Evolutionary conservation across 2,113 vertebrate species (phyloP).

Genomic region (Furnarius figulus): DNA sequence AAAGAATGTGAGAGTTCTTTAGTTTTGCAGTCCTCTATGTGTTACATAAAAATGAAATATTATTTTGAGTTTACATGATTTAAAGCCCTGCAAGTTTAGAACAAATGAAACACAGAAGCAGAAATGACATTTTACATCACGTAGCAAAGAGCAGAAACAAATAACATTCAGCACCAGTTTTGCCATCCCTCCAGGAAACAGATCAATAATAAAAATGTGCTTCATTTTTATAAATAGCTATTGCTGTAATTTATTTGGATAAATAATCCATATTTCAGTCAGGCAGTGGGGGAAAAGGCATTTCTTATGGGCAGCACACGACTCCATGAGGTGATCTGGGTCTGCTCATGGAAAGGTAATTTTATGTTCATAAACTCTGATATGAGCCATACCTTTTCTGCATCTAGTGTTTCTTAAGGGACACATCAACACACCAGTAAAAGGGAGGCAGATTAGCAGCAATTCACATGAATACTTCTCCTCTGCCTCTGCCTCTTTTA

Average conservation of each 20-base stretch:
- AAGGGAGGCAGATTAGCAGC: neutral
- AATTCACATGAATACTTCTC: neutral
- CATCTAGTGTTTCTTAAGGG: neutral
- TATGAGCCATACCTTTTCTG: neutral
- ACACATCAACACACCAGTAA: neutral
- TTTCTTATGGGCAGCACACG: neutral
- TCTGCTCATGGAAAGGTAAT: neutral
- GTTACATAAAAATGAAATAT: neutral
- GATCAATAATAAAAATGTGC: slow-evolving; percentile 32
- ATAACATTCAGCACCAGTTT: neutral
- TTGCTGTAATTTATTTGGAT: slow-evolving; percentile 1
- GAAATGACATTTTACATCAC: neutral
- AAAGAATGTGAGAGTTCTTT: neutral
- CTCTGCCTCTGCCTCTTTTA: neutral
- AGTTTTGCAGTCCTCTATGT: neutral
- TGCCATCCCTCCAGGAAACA: neutral
- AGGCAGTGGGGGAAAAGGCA: neutral
- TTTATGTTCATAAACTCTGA: neutral
- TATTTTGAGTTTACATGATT: neutral
- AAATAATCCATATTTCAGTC: neutral
- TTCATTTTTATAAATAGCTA: slow-evolving; percentile 12
- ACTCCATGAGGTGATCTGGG: neutral
- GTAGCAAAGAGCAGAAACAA: neutral
- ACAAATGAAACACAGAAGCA: neutral
- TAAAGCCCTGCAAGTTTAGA: neutral